These are phyloP conservation scores for Tychaedon coryphoeus DNA, from an alignment of 2,113 vertebrate genomes.

Conservation along the genomic window DNA sequence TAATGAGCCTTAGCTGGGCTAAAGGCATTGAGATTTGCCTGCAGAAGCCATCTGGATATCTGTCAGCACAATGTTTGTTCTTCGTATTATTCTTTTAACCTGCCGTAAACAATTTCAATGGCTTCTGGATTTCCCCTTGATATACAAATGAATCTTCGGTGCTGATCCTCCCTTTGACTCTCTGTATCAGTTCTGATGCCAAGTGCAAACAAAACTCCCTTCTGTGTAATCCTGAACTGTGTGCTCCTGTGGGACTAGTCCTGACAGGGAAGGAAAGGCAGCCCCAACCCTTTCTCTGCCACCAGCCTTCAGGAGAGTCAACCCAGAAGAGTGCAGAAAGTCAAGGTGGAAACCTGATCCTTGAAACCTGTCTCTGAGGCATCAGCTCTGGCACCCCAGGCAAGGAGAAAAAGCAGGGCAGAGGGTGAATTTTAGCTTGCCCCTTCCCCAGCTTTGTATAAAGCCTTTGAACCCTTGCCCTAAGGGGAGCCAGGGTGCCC, in stretches of 20 bases:
- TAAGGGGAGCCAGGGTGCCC: constrained; percentile 11
- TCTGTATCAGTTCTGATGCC: constrained; percentile 11
- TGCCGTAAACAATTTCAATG: constrained; percentile 30
- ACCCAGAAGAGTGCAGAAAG: background rate
- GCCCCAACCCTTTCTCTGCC: background rate
- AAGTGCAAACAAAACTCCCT: constrained; percentile 32
- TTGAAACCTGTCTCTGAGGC: background rate
- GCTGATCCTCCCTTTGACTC: constrained; percentile 8
- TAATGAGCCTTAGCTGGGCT: background rate
- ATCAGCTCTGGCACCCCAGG: background rate
- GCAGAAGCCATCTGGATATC: background rate
- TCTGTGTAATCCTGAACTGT: background rate
- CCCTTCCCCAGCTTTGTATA: background rate
- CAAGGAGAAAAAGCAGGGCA: background rate
- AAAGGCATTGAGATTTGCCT: background rate
- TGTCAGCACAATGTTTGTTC: background rate
- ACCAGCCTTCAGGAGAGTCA: background rate
- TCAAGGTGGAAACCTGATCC: background rate
- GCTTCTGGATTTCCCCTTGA: constrained; percentile 41
- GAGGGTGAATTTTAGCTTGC: background rate
- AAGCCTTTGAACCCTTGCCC: constrained; percentile 45
- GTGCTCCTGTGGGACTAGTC: background rate
- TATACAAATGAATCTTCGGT: constrained; percentile 13
- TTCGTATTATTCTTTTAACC: background rate
- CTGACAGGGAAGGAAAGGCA: background rate